Percentiles rank a stretch among this genome's conserved stretches.
These are phyloP conservation scores for Eriocheir sinensis DNA, from an alignment of 1,140 invertebrate genomes.

Conservation along the genomic window DNA sequence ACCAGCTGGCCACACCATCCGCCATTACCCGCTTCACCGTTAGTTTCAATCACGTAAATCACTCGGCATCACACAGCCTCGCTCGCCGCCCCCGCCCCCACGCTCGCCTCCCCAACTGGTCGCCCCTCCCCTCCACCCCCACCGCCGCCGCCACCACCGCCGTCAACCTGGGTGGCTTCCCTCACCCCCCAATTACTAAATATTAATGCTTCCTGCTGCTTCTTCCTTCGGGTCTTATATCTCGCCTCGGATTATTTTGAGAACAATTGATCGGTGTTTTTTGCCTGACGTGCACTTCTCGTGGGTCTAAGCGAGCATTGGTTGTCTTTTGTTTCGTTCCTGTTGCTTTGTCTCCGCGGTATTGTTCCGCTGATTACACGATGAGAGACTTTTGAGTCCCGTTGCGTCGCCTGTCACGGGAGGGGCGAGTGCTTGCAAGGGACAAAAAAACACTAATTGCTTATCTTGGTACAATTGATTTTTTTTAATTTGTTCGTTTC, in stretches of 20 bases:
- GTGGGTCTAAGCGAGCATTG: neutral
- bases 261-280: neutral
- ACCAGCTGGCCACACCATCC: neutral
- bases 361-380: neutral
- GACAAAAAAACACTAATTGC: neutral
- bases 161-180: neutral
- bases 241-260: conserved; percentile 15
- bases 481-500: neutral
- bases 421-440: neutral
- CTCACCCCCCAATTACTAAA: neutral
- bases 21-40: neutral
- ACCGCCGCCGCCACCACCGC: neutral
- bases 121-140: neutral
- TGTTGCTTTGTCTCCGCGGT: neutral
- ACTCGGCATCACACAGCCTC: neutral
- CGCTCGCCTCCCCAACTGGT: too few relatives aligned
- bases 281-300: neutral
- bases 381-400: neutral
- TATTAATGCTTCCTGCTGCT: conserved; percentile 24
- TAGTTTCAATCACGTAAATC: neutral
- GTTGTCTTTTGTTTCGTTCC: neutral
- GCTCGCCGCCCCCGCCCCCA: neutral
- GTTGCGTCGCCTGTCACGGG: neutral
- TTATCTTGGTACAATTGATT: neutral
- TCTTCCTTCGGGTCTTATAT: neutral